These are phyloP conservation scores for Rhopilema esculentum DNA, from an alignment of 30 jellyfish, hydroid and myxozoan species.

Conservation along the genomic window DNA sequence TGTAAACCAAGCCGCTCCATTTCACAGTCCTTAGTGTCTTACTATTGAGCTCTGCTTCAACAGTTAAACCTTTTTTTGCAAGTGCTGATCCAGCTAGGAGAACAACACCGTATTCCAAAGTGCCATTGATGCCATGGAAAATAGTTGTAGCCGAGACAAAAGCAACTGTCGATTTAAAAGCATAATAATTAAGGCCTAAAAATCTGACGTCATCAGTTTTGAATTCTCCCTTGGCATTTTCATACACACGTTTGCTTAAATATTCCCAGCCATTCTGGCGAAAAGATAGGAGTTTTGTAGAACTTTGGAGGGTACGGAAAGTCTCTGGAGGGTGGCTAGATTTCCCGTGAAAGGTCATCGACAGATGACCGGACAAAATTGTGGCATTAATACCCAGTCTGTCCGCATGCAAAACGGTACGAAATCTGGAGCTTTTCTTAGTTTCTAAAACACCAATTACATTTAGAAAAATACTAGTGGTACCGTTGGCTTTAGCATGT, in stretches of 20 bases:
- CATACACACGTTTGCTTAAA: conserved; percentile 22
- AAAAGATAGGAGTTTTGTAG: conserved; percentile 47
- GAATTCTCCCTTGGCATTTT: conserved; percentile 51
- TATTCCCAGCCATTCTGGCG: conserved; percentile 16
- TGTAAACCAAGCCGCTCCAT: conserved; percentile 64
- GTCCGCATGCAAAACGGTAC: conserved; percentile 14
- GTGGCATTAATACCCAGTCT: background rate
- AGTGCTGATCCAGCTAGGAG: conserved; percentile 17
- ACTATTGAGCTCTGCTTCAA: conserved; percentile 24
- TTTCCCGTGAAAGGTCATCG: conserved; percentile 17
- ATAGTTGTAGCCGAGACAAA: conserved; percentile 61
- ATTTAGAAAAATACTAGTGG: conserved; percentile 10
- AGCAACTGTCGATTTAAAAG: conserved; percentile 56
- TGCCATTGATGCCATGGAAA: conserved; percentile 65
- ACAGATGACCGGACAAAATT: conserved; percentile 19
- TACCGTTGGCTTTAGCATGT: conserved; percentile 11
- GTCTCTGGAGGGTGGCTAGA: conserved; percentile 42
- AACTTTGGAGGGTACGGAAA: conserved; percentile 48
- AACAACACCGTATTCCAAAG: conserved; percentile 49
- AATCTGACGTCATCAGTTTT: conserved; percentile 44
- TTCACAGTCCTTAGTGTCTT: conserved; percentile 36
- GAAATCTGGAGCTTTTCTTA: conserved; percentile 1
- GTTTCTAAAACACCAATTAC: conserved; percentile 53
- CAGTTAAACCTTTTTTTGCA: conserved; percentile 1
- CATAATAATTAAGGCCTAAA: conserved; percentile 48